These are phyloP conservation scores for Sapayoa aenigma DNA, from an alignment of 2,113 vertebrate genomes.

Conservation along the genomic window DNA sequence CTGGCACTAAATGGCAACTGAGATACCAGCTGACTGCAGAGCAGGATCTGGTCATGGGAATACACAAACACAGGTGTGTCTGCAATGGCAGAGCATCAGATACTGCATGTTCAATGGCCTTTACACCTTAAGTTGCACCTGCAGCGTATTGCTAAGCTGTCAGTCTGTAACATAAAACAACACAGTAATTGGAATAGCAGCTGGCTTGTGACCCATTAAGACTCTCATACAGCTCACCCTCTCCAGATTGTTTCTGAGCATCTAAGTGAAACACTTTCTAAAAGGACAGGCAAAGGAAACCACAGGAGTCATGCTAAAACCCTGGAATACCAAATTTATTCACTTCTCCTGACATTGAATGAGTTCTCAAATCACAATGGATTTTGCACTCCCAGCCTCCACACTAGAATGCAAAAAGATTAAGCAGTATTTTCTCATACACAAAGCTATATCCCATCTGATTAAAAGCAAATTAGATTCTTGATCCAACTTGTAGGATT, in stretches of 20 bases:
- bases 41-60: not conserved
- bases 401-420: not conserved
- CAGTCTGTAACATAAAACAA: not conserved
- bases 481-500: conserved; percentile 45
- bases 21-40: not conserved
- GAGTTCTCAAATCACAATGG: conserved; percentile 10
- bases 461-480: conserved; percentile 48
- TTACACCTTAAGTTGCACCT: not conserved
- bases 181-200: conserved; percentile 4
- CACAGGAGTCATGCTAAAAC: not conserved
- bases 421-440: conserved; percentile 29
- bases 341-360: not conserved
- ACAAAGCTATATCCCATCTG: not conserved
- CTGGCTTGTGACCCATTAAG: conserved; percentile 28
- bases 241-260: not conserved
- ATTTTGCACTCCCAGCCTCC: not conserved
- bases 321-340: not conserved
- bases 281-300: not conserved
- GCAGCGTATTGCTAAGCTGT: not conserved
- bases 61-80: not conserved
- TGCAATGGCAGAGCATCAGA: not conserved
- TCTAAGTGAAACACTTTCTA: conserved; percentile 49
- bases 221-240: not conserved
- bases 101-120: not conserved
- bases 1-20: not conserved